These are phyloP conservation scores for Hypotaenidia okinawae DNA, from an alignment of 2,797 vertebrate species.

Conservation along the genomic window DNA sequence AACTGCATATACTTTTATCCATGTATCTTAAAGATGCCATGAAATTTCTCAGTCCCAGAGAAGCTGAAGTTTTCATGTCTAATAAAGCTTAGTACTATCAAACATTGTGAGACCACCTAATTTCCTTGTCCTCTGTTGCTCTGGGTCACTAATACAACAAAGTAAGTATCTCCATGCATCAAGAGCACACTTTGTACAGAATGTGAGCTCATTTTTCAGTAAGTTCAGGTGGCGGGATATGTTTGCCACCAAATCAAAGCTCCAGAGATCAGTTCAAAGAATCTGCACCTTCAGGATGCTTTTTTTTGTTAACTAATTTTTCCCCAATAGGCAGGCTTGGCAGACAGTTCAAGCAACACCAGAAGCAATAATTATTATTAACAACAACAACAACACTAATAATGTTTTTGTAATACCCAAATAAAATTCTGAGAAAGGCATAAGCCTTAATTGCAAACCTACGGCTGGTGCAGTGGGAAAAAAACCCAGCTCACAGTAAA, in stretches of 20 bases:
- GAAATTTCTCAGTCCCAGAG: neutral
- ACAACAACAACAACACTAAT: neutral
- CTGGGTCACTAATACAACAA: neutral
- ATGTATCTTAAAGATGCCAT: neutral
- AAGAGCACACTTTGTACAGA: neutral
- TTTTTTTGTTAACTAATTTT: neutral
- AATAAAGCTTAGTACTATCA: neutral
- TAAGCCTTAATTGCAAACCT: neutral
- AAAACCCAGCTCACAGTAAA: neutral
- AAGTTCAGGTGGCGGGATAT: neutral
- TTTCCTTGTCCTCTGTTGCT: conserved; percentile 9
- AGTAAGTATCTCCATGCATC: neutral
- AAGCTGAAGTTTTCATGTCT: neutral
- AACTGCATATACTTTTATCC: neutral
- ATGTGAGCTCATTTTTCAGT: conserved; percentile 2
- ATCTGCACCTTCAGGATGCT: neutral
- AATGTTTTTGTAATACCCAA: neutral
- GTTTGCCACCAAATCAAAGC: conserved; percentile 9
- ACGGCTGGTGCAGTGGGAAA: neutral
- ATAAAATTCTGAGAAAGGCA: conserved; percentile 3
- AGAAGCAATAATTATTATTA: conserved; percentile 21
- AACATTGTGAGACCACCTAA: neutral
- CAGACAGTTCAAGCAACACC: conserved; percentile 11
- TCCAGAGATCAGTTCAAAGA: conserved; percentile 23
- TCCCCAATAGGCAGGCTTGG: neutral